Evolutionary conservation across 2,113 vertebrate genomes (phyloP), one percentile per base, ranked within the genome.

Genomic region (Lampris incognitus): DNA sequence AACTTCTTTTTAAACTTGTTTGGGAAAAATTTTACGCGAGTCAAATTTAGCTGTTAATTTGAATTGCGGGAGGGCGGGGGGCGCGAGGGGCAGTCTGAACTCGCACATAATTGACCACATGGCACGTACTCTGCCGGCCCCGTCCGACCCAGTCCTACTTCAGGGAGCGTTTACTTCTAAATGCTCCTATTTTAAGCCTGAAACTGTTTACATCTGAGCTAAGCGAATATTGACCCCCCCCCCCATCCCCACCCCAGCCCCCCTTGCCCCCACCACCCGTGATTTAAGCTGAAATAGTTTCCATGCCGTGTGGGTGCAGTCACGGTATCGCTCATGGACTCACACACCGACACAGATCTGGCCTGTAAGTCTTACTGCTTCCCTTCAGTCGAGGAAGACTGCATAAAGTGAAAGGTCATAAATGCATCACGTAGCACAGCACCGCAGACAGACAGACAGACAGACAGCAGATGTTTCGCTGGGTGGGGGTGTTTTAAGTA

Each of bases 201-300:
- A 74, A 50, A 78, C 74, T 83, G 76, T 83, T 86, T 65, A 61
- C 55, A 74, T 56, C 44, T 46, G 9, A 13, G 44, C 40, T 42
- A 41, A 46, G 10, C 51, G 4, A 54, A 13, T 54, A 4, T 54
- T 9, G 51, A 54, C 58, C 13, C 36, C 44, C 13, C 36, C 44
- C n/a, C 61, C 8, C 8, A 55, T 24, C 24, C 24, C 24, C 24
- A 24, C 24, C 24, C 24, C 24, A 24, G 0, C 24, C 24, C 24
- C 24, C 24, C 24, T 24, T 24, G 24, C 24, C 24, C 24, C 24
- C 24, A 24, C 24, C 24, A 24, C 24, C 24, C 24, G 24, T 24
- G 24, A 24, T 24, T 24, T 24, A 24, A 24, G 24, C 24, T 24
- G 24, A 24, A 24, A 24, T 24, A 76, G 70, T 72, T 84, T 76